Percentiles rank a stretch among this genome's conserved stretches.
phyloP scores from a whole-genome alignment of 1,140 invertebrate genomes.

The Lordiphosa clarofinis region DNA sequence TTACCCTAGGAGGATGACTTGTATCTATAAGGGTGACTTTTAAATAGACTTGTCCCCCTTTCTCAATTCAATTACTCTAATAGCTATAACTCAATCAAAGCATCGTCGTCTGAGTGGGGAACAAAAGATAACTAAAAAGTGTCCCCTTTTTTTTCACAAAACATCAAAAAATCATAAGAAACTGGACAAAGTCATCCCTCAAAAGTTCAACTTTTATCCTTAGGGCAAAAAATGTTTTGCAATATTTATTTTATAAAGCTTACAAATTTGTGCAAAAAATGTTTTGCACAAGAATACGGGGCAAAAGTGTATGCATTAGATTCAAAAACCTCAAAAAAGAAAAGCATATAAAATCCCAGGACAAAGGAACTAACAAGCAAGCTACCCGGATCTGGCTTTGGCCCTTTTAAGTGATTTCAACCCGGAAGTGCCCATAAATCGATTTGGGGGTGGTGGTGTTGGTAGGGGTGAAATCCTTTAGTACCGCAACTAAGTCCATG shows the following conservation, averaged over 20 bases:
- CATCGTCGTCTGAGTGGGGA: slow-evolving; percentile 1
- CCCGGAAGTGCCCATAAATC: slow-evolving; percentile 75
- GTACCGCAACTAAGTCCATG: slow-evolving; percentile 9
- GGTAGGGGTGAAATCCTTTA: slow-evolving; percentile 9
- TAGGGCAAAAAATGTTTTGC: background rate
- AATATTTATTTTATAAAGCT: slow-evolving; percentile 73
- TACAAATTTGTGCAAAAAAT: slow-evolving; percentile 67
- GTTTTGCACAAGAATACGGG: slow-evolving; percentile 32
- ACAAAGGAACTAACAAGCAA: slow-evolving; percentile 64
- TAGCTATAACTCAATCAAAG: slow-evolving; percentile 38
- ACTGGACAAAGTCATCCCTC: slow-evolving; percentile 40
- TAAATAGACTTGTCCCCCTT: background rate
- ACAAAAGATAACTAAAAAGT: background rate
- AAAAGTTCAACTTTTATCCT: slow-evolving; percentile 18
- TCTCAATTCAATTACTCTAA: slow-evolving; percentile 26
- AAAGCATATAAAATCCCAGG: slow-evolving; percentile 40
- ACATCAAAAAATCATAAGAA: slow-evolving; percentile 18
- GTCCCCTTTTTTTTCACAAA: background rate
- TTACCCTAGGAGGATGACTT: slow-evolving; percentile 17
- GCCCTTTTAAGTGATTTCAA: slow-evolving; percentile 72
- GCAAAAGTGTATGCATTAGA: slow-evolving; percentile 28
- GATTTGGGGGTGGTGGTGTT: slow-evolving; percentile 46
- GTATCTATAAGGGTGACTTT: background rate
- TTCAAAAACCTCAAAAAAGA: slow-evolving; percentile 15
- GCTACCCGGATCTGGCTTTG: slow-evolving; percentile 6